Evolutionary conservation across 2,797 vertebrate genomes (phyloP).

Genomic region (Rhabdomys pumilio): DNA sequence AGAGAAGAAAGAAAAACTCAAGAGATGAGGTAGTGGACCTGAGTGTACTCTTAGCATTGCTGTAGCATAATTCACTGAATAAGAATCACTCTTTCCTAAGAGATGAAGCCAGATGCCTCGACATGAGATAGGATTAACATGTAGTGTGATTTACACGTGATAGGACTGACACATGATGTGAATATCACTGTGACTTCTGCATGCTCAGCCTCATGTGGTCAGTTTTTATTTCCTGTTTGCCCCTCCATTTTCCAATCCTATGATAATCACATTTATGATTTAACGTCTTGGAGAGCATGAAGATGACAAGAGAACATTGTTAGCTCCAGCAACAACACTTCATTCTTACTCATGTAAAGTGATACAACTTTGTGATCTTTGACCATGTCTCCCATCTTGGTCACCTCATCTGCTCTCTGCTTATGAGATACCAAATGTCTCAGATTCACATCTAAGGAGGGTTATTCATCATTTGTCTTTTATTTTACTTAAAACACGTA

Average conservation of each 20-base stretch:
- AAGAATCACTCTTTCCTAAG: background rate
- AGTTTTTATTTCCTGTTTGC: background rate
- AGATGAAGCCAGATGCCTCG: background rate
- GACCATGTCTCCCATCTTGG: background rate
- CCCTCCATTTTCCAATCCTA: background rate
- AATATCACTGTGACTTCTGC: background rate
- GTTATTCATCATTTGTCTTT: background rate
- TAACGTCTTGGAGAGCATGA: background rate
- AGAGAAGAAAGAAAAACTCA: background rate
- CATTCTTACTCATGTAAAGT: background rate
- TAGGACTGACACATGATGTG: background rate
- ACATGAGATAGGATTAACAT: background rate
- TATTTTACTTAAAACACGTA: background rate
- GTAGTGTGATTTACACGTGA: background rate
- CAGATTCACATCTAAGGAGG: background rate
- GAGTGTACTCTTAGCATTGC: background rate
- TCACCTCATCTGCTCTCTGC: background rate
- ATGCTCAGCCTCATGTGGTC: background rate
- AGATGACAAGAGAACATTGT: background rate
- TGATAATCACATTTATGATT: background rate
- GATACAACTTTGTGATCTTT: background rate
- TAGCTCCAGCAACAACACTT: background rate
- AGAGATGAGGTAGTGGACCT: background rate
- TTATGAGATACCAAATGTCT: background rate
- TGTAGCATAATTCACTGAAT: fast-evolving